Base-by-base conservation (phyloP, 2,797 vertebrate species). In the Siniperca undulata region DNA sequence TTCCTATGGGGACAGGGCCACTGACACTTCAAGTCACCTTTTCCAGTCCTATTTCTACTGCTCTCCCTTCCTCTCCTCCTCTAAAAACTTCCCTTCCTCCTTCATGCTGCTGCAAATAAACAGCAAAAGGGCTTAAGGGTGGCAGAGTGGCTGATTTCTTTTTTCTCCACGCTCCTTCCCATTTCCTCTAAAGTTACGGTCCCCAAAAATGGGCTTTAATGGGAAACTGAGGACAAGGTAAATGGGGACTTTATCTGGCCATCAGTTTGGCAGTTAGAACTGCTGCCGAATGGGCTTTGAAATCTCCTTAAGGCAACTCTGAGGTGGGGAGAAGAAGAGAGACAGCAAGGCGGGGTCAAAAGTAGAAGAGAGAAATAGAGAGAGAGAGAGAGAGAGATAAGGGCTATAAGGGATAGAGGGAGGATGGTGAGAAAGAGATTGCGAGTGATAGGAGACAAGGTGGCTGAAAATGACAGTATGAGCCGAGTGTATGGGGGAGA, bases 221-320 rank as follows among this genome's bases (percentile, higher is more conserved):
- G 91, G 92, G 91, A 91, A 94, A 93, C 93, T 90, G 91, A 94
- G 93, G 95, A 95, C 93, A 92, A 93, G 92, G 92, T 93, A 95
- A 96, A 95, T 93, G 89, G 94, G 75, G 89, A 92, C 88, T 93
- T 95, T 95, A 93, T 95, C 93, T 92, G 85, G 86, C 87, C 94
- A 96, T 96, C 96, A 93, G 94, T 92, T 94, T 94, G 94, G 93
- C 93, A 93, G 92, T 92, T 90, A 92, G 92, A 95, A 94, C 91
- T 94, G 93, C 94, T 93, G 90, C 90, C 88, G 90, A 91, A 93
- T 90, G 89, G 91, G 91, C 94, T 95, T 95, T 95, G 92, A 96
- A 96, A 96, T 95, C 94, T 95, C 94, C 95, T 96, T 92, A 94
- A 94, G 93, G 95, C 91, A 92, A 94, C 94, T 93, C 81, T 72